A percentile compares a stretch with the other conserved stretches of the same genome.
These are phyloP conservation scores for Propsilocerus akamusi DNA, from an alignment of 1,140 invertebrate species.

Conservation along the genomic window DNA sequence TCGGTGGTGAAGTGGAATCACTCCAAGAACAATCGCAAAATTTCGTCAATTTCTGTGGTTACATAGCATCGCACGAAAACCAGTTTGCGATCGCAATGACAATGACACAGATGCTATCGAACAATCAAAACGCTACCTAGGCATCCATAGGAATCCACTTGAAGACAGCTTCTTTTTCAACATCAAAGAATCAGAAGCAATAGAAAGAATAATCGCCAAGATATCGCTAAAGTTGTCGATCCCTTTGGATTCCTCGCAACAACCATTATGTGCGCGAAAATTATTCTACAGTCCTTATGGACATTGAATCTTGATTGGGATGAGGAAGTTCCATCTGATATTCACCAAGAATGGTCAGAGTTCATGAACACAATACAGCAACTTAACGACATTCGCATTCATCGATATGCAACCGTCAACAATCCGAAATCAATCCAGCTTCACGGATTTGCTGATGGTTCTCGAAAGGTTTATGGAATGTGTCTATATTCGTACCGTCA, in stretches of 20 bases:
- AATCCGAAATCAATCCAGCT: conserved; percentile 7
- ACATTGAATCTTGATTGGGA: conserved; percentile 18
- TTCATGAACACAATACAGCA: background rate
- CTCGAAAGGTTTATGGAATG: conserved; percentile 8
- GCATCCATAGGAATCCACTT: too few relatives aligned
- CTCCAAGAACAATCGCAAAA: too few relatives aligned
- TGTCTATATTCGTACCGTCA: conserved; percentile 8
- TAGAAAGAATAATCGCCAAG: too few relatives aligned
- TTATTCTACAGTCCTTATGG: conserved; percentile 22
- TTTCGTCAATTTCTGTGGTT: too few relatives aligned
- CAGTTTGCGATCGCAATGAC: too few relatives aligned
- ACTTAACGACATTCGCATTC: background rate
- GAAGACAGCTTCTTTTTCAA: too few relatives aligned
- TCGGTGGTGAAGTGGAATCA: too few relatives aligned
- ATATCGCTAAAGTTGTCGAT: conserved; percentile 9
- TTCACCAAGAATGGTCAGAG: conserved; percentile 11
- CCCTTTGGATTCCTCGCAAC: conserved; percentile 20
- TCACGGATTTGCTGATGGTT: conserved; percentile 13
- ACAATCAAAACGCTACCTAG: too few relatives aligned
- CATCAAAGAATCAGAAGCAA: too few relatives aligned
- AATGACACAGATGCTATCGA: too few relatives aligned
- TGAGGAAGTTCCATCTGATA: conserved; percentile 12
- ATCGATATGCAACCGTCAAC: background rate
- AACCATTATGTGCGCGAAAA: conserved; percentile 17
- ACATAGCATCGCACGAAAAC: too few relatives aligned